phyloP scores from a whole-genome alignment of 1,140 invertebrate genomes.

The Berghia stephanieae region DNA sequence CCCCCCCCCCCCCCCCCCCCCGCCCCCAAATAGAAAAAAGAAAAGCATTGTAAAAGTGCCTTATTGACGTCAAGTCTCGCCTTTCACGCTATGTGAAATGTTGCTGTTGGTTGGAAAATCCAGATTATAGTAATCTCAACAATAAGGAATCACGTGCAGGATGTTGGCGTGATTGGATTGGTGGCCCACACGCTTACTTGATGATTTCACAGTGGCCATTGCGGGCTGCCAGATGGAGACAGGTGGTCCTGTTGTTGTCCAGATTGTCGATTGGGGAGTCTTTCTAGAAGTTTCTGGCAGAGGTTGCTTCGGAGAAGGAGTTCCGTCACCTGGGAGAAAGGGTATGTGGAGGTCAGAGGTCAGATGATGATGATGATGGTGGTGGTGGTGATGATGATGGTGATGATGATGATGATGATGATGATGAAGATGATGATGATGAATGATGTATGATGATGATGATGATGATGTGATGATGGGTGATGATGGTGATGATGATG shows the following conservation, averaged over 20 bases:
- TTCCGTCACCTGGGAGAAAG: conserved; percentile 61
- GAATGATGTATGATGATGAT: too few relatives aligned
- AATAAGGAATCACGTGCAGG: conserved; percentile 62
- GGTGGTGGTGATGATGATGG: neutral
- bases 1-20: too few relatives aligned
- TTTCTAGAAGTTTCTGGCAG: conserved; percentile 61
- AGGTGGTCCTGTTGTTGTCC: conserved; percentile 64
- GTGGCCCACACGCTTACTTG: conserved; percentile 57
- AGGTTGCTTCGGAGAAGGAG: conserved; percentile 61
- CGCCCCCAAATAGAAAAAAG: too few relatives aligned
- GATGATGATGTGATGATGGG: too few relatives aligned
- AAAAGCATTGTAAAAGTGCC: neutral
- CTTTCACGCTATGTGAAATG: conserved; percentile 67
- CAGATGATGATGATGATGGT: neutral
- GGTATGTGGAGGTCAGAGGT: neutral
- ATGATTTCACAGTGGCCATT: conserved; percentile 68
- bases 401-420: neutral
- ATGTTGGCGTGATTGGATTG: too few relatives aligned
- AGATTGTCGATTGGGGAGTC: conserved; percentile 59
- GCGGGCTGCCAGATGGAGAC: conserved; percentile 67
- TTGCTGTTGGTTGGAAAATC: conserved; percentile 62
- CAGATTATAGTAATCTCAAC: conserved; percentile 66
- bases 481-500: too few relatives aligned
- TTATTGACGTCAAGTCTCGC: too few relatives aligned
- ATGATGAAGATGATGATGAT: neutral